Conservation (phyloP, 2,797 vertebrate genomes). For the Diplodus sargus region DNA sequence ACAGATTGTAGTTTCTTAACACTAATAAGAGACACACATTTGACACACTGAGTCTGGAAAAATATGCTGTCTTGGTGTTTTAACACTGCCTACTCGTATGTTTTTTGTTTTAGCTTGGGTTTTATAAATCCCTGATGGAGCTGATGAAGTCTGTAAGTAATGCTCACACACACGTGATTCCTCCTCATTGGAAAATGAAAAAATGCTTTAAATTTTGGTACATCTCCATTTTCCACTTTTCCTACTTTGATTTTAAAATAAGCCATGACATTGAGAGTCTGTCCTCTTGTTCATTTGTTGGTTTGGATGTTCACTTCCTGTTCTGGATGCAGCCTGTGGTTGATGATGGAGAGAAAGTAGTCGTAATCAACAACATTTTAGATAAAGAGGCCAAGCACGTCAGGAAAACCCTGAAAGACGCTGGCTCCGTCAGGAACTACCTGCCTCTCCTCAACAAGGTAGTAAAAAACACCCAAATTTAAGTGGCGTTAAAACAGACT, state of each 20-base stretch:
- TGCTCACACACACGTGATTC: neutral
- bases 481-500: neutral
- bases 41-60: too few relatives aligned
- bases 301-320: neutral
- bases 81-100: neutral
- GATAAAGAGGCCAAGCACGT: conserved; percentile 5
- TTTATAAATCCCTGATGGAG: conserved; percentile 61
- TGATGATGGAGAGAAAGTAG: rapidly evolving
- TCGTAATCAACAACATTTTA: conserved; percentile 60
- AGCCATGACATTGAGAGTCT: too few relatives aligned
- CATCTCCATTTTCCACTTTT: too few relatives aligned
- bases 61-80: neutral
- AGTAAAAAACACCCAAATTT: neutral
- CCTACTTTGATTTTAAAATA: too few relatives aligned
- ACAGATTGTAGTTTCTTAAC: too few relatives aligned
- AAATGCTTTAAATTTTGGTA: too few relatives aligned
- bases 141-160: conserved; percentile 51
- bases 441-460: conserved; percentile 76
- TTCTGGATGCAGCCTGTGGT: neutral
- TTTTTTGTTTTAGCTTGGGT: conserved; percentile 53
- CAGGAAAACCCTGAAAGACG: conserved; percentile 25
- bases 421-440: conserved; percentile 26
- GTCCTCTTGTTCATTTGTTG: neutral
- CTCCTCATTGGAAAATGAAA: too few relatives aligned
- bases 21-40: too few relatives aligned